Evolutionary conservation across 2,797 vertebrate species (phyloP).

Genomic region (Manis crassicaudata): DNA sequence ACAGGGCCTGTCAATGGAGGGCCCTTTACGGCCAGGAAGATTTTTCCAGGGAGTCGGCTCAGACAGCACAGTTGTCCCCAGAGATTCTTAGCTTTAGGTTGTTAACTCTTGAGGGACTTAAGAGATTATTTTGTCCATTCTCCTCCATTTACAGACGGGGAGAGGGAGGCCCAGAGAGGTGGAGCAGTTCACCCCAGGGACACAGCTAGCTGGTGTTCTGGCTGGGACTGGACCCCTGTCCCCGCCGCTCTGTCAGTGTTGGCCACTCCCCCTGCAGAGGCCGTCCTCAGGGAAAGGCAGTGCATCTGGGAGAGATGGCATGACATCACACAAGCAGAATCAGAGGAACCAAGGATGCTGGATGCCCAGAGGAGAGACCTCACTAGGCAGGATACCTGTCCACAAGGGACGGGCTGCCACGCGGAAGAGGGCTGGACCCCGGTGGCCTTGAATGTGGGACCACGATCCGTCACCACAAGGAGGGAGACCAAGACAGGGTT

Average conservation of each 20-base stretch:
- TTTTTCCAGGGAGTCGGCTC: slow-evolving; percentile 63
- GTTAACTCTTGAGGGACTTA: slow-evolving; percentile 65
- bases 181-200: background rate
- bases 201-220: background rate
- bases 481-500: background rate
- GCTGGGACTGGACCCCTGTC: background rate
- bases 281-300: background rate
- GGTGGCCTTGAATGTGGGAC: background rate
- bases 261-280: background rate
- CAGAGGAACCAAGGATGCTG: background rate
- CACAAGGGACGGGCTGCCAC: background rate
- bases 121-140: slow-evolving; percentile 68
- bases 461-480: background rate
- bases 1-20: slow-evolving; percentile 53
- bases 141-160: slow-evolving; percentile 42
- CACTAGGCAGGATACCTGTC: background rate
- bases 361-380: background rate
- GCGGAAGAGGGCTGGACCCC: background rate
- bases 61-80: slow-evolving; percentile 77
- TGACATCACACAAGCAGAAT: rapidly evolving
- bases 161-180: background rate
- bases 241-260: background rate
- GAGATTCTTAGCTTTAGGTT: slow-evolving; percentile 65
- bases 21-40: slow-evolving; percentile 48
- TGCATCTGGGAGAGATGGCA: background rate